Evolutionary conservation across 2,888 invertebrate species (phyloP), one percentile per base, ranked within the genome.

Genomic region (Lasioglossum oenotherae): DNA sequence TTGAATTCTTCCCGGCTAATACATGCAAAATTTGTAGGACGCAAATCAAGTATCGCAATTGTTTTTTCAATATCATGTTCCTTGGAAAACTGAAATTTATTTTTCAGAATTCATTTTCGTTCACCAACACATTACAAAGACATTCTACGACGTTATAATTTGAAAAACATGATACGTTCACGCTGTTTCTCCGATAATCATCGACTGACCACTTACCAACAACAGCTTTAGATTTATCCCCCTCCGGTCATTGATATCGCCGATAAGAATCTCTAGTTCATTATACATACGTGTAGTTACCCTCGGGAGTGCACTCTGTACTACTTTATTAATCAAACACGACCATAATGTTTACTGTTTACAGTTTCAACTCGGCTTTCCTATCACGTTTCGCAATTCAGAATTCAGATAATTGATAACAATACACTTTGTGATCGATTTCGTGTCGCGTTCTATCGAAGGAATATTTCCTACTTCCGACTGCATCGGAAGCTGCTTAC

Each of bases 21-120:
- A 88, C 87, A 44, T 83, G 89, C 19, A 88, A 85, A 41, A 91
- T 84, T 57, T 86, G 87, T 35, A 92, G 74, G 27, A 85, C 77
- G 82, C 80, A 88, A 16, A 93, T 82, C n/a, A 93, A 67, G 8
- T 88, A 74, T 60, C 83, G 89, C 67, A 92, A 82, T 75, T 84
- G 81, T 86, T 89, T 92, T 49, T 88, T 89, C n/a, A 84, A 84
- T 74, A 91, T 90, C 93, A 93, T 93, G 71, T 82, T 83, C 60
- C 46, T 41, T 23, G 38, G 38, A 27, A 67, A 10, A 49, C 69
- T 82, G 74, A 23, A 71, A 46, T 16, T 64, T 8, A 64, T 31
- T 64, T 64, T 16, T 2, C 16, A 16, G 16, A 46, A 23, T 31
- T 4, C 53, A 31, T 64, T 35, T 27, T 46, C 38, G 16, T 27